A percentile compares a stretch with the other conserved stretches of the same genome.
phyloP scores from a whole-genome alignment of 2,888 invertebrate genomes.

The Clistopyga incitator region DNA sequence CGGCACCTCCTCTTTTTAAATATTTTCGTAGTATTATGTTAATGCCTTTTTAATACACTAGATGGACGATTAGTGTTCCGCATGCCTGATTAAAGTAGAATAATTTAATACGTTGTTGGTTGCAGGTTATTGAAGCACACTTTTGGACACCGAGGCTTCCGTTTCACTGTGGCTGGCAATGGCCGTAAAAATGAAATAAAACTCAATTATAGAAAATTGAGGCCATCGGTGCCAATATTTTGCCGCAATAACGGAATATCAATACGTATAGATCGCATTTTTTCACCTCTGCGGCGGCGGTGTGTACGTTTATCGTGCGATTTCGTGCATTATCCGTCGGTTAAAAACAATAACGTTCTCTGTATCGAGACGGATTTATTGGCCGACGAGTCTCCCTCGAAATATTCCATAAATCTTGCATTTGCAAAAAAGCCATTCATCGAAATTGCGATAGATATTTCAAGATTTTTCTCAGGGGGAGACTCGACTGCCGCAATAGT shows the following conservation, averaged over 20 bases:
- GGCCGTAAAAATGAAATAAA: not conserved
- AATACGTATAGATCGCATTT: constrained; percentile 2
- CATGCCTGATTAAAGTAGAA: constrained; percentile 3
- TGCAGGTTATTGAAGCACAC: not conserved
- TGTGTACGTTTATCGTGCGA: not conserved
- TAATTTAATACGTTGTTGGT: constrained; percentile 8
- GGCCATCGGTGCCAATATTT: not conserved
- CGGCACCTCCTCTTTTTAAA: not conserved
- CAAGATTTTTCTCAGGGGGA: not conserved
- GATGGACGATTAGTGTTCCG: constrained; percentile 17
- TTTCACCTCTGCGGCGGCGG: not conserved
- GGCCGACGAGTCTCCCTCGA: constrained; percentile 1
- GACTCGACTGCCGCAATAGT: not conserved
- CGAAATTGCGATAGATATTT: not conserved
- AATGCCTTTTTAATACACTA: constrained; percentile 8
- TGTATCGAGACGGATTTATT: not conserved
- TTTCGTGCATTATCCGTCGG: not conserved
- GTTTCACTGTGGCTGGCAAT: not conserved
- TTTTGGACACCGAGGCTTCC: not conserved
- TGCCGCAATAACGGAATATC: not conserved
- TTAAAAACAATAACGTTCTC: not conserved
- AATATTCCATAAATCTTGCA: not conserved
- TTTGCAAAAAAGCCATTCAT: not conserved
- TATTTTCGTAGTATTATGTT: constrained; percentile 2
- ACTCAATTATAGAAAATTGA: not conserved